Base-by-base conservation (phyloP, 2,797 vertebrate genomes). In the Etheostoma nigrum region DNA sequence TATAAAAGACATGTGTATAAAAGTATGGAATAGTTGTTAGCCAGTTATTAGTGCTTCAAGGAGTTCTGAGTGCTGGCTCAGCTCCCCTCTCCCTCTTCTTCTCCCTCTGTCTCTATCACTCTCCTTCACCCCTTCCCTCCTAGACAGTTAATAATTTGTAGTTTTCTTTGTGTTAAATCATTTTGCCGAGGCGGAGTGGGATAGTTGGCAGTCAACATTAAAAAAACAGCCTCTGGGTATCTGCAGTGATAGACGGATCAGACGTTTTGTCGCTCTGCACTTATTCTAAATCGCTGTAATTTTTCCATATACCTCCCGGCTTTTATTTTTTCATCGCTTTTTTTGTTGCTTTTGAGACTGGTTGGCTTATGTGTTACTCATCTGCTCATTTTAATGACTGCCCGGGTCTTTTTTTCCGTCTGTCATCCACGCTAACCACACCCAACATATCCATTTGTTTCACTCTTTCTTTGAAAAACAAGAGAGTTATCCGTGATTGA, bases 41-140 rank as follows among this genome's bases (percentile, higher is more conserved):
- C 11, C 52, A 27, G 66, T 74, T 51, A 55, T 78, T 16, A 25
- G 42, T 16, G 44, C 40, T 40, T 76, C 60, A 54, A 64, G 44
- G 49, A 55, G 25, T 42, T 49, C 10, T 68, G 53, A 47, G 45
- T 83, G 76, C 76, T 81, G 72, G 45, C 76, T 82, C 81, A 75
- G 52, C 72, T 47, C 36, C 33, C n/a, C 44, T 19, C 58, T 19
- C n/a, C 21, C 18, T 33, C 27, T 10, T 9, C 18, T 14, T n/a
- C 63, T 47, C 30, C 53, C 27, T 62, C 63, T 11, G 58, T 55
- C 69, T 65, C 47, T 19, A 15, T 68, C 73, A 27, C 36, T 76
- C 59, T 47, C 52, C 65, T 9, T 66, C 69, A 61, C 23, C 30
- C 21, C 14, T 33, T 51, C 1, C 4, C 64, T 60, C 66, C 52